Evolutionary conservation across 2,888 invertebrate genomes (phyloP), one percentile per base, ranked within the genome.

Genomic region (Pilophorus perplexus): DNA sequence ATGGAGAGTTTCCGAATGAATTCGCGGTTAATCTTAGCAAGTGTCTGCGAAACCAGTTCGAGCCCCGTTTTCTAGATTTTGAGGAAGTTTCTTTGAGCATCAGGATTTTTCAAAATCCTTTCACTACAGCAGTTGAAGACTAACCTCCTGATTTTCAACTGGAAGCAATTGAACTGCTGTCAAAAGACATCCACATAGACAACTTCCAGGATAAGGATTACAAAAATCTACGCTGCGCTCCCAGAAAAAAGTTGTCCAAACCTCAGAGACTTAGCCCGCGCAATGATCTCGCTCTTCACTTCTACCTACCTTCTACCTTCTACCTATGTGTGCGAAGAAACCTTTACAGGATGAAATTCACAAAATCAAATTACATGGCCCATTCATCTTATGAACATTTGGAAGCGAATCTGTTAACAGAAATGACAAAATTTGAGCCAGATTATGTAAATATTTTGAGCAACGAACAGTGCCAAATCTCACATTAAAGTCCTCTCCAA

Each of bases 301-400:
- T n/a, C n/a, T n/a, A n/a, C n/a, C n/a, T n/a, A n/a, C n/a, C n/a
- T n/a, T n/a, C n/a, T n/a, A 40, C n/a, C n/a, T 6, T 4, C 40
- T 4, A 40, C 40, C n/a, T 40, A 40, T n/a, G n/a, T 16, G 4
- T 22, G 48, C 23, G 48, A 22, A 48, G 12, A 18, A 48, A 48
- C 48, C 18, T 48, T 48, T 48, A 18, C 8, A 22, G 48, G 48
- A 48, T 48, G 48, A 48, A 48, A 18, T 48, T 16, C 48, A 20
- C 8, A 48, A 48, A 48, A 48, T 48, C 48, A 18, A 22, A 48
- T 12, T 48, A 48, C 48, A 48, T 16, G 48, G 48, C 48, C 48
- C 16, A 18, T 22, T 4, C 3, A 48, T 18, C 8, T 48, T 16
- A 48, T 48, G 48, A 48, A 48, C 2, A 44, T 12, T 44, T 14